Evolutionary conservation across 2,113 vertebrate genomes (phyloP), one percentile per base, ranked within the genome.

Genomic region (Colinus virginianus): DNA sequence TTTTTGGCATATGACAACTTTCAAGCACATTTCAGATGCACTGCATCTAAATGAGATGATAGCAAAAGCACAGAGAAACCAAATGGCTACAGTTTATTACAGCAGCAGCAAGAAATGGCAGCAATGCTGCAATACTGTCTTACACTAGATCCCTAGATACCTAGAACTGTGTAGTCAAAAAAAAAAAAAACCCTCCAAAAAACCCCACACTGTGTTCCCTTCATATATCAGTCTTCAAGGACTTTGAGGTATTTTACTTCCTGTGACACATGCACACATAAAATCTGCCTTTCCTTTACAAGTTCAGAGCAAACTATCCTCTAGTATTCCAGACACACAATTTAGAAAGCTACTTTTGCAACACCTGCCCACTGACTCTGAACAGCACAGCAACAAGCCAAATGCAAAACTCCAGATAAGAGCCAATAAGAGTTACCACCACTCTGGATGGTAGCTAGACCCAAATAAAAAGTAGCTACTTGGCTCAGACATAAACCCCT

Each of bases 391-490:
- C 25, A 77, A 36, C 49, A 90, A 83, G 64, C 25, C 76, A 93
- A 87, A 93, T 38, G 49, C 82, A 70, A 74, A 94, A 86, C 69
- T 71, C 51, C 28, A 92, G 46, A 38, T 25, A 87, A 67, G 90
- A 93, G 66, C 46, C 91, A 90, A 34, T 3, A 4, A 30, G n/a
- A 61, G 48, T 55, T 90, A 88, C 68, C 64, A 62, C 75, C 78
- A 74, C 64, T 90, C 61, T 56, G 15, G 70, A 83, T 51, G 72
- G 51, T 78, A 95, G 78, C 71, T 83, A 70, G 11, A 94, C 42
- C 23, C 46, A 94, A 95, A 94, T 83, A 82, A 94, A 68, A 94
- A 93, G 64, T 61, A 95, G 45, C 43, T 89, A 82, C 63, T 85
- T 93, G 91, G 82, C 85, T 80, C 32, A 77, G 42, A 36, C 26